phyloP scores from a whole-genome alignment of 2,113 vertebrate genomes.

The Miniopterus natalensis region DNA sequence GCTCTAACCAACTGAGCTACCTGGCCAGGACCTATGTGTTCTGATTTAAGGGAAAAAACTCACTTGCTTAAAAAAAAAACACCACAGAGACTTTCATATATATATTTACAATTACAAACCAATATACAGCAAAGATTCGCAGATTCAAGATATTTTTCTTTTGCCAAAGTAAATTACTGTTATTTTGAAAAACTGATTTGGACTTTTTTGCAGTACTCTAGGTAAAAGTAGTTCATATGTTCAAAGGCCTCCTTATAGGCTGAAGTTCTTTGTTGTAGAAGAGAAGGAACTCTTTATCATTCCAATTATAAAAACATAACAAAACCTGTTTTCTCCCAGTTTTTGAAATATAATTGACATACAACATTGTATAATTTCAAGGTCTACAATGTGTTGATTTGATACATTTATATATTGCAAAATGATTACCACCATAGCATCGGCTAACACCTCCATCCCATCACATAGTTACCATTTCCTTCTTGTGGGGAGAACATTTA shows the following conservation, averaged over 20 bases:
- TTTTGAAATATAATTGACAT: neutral
- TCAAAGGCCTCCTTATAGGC: neutral
- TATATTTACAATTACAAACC: neutral
- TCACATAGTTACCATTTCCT: neutral
- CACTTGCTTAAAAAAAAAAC: neutral
- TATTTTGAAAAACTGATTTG: conserved; percentile 33
- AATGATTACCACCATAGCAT: neutral
- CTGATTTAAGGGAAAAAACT: neutral
- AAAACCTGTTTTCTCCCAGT: neutral
- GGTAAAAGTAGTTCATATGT: neutral
- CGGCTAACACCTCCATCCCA: neutral
- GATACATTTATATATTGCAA: neutral
- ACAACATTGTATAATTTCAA: neutral
- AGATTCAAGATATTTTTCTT: conserved; percentile 14
- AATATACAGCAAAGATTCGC: neutral
- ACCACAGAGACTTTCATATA: neutral
- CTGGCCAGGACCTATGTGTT: neutral
- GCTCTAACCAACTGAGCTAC: neutral
- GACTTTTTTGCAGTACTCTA: neutral
- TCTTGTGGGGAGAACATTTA: neutral
- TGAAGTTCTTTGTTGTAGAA: neutral
- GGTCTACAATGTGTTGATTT: neutral
- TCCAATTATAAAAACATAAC: neutral
- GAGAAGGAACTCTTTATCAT: neutral
- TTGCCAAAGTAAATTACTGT: conserved; percentile 20